Base-by-base conservation (phyloP, 2,797 vertebrate genomes). In the Darevskia nairensis region DNA sequence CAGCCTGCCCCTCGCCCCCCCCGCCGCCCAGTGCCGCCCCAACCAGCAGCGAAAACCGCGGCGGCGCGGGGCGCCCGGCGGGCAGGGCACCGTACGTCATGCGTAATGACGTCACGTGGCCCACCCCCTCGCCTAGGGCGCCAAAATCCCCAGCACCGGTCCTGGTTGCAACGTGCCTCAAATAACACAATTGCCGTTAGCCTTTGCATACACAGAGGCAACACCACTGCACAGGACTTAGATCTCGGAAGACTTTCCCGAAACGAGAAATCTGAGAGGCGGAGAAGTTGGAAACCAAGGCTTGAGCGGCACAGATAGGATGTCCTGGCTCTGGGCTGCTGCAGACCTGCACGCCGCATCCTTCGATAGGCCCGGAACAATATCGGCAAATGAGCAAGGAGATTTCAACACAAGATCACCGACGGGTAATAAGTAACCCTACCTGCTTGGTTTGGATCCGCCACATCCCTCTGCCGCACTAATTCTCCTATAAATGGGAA, bases 271-370 rank as follows among this genome's bases (percentile, higher is more conserved):
- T 83, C 79, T 0, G 55, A n/a, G 35, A 35, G 59, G 10, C 0
- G 80, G 25, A 69, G 87, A 55, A 80, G 17, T 6, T 89, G 79
- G 66, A 71, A 90, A 80, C 27, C 83, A 13, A 72, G 76, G 44
- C 86, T 93, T 71, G 39, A 0, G 0, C 55, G 21, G 25, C 50
- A 89, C 8, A 80, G 85, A 91, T 15, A 90, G 35, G 0, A 1
- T 77, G 80, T 32, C 82, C 77, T 88, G 25, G 41, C 71, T 32
- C 9, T 88, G 91, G 89, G 92, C 90, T 66, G 44, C 85, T 79
- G 2, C 75, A 79, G 61, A 90, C 86, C 17, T 15, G 27, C 35
- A 46, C 27, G 61, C 81, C 8, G 8, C 66, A 29, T 61, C 50
- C 68, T 64, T 78, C 27, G 61, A 68, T 23, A 50, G 44, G 74